Conservation (phyloP, 2,797 vertebrate species). For the Sebastes itinus region DNA sequence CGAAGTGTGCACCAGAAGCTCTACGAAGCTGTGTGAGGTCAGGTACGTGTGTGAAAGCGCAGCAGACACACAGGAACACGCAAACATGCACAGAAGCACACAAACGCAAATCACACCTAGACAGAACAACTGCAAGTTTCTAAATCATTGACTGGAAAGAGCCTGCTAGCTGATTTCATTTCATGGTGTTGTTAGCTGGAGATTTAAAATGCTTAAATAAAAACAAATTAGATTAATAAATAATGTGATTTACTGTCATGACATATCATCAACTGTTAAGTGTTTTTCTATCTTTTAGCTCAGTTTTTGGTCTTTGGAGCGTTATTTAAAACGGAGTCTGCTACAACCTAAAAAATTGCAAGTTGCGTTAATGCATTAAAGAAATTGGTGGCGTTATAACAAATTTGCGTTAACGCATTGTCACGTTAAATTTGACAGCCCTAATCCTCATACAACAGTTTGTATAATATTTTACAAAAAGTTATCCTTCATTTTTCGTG, state of each 20-base stretch:
- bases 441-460: no score
- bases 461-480: no score
- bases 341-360: no score
- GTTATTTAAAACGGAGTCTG: no score
- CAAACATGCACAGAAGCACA: neutral
- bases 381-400: no score
- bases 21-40: conserved; percentile 23
- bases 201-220: neutral
- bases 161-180: neutral
- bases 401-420: no score
- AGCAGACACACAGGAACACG: neutral
- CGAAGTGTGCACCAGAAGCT: conserved; percentile 47
- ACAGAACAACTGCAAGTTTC: neutral
- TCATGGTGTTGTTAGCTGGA: neutral
- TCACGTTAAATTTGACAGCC: no score
- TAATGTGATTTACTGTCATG: neutral
- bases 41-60: neutral
- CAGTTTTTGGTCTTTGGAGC: neutral
- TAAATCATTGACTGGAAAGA: neutral
- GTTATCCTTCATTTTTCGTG: no score
- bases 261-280: neutral
- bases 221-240: neutral
- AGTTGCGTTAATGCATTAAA: no score
- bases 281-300: neutral
- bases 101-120: neutral